phyloP scores from a whole-genome alignment of 2,113 vertebrate genomes.

The Xiphophorus hellerii region DNA sequence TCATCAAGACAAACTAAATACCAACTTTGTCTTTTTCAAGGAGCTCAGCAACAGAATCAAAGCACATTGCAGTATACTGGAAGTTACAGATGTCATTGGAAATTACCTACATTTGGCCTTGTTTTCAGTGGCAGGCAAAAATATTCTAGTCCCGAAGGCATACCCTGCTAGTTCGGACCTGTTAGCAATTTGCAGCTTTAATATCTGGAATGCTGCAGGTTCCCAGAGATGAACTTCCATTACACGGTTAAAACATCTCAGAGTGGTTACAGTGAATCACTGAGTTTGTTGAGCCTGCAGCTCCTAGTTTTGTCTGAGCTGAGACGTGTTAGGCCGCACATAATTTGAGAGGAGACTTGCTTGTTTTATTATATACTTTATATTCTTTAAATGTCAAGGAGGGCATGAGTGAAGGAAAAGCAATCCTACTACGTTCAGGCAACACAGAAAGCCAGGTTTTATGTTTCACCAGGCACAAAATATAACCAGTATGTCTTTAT shows the following conservation, averaged over 20 bases:
- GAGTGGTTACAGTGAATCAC: constrained; percentile 2
- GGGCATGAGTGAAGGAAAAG: not conserved
- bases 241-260: not conserved
- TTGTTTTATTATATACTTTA: not conserved
- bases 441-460: not conserved
- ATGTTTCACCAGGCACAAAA: not conserved
- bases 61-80: not conserved
- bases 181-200: constrained; percentile 25
- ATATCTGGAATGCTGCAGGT: constrained; percentile 46
- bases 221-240: constrained; percentile 7
- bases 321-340: not conserved
- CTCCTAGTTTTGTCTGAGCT: constrained; percentile 6
- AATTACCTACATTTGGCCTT: not conserved
- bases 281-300: constrained; percentile 7
- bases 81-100: not conserved
- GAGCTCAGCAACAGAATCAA: not conserved
- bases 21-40: not conserved
- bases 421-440: not conserved
- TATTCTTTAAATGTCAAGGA: not conserved
- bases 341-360: not conserved
- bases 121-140: constrained; percentile 19
- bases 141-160: constrained; percentile 45
- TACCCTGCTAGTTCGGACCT: constrained; percentile 46
- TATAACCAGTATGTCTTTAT: not conserved
- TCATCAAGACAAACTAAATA: not conserved